phyloP scores from a whole-genome alignment of 2,113 vertebrate species.

The Amblyopsis rosae region DNA sequence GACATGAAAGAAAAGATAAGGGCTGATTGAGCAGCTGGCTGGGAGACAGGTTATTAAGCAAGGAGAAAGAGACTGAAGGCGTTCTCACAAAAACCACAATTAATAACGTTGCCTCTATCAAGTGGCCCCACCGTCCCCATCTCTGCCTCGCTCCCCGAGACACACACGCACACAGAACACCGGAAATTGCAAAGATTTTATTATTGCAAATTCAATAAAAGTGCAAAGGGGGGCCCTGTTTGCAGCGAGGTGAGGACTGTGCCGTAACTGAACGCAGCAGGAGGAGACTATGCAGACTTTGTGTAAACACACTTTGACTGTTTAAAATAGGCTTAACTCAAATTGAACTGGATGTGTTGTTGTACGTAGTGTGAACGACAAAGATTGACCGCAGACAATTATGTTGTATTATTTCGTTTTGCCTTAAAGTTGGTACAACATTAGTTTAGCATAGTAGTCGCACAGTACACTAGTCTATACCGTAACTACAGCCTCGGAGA shows the following conservation, averaged over 20 bases:
- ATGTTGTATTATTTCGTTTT: neutral
- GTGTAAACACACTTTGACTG: slow-evolving; percentile 4
- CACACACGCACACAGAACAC: slow-evolving; percentile 60
- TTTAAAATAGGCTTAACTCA: slow-evolving; percentile 10
- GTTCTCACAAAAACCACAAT: slow-evolving; percentile 76
- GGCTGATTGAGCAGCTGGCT: slow-evolving; percentile 74
- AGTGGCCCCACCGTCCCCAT: slow-evolving; percentile 57
- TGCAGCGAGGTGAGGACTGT: slow-evolving; percentile 38
- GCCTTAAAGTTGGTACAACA: too few relatives aligned
- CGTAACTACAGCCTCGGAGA: too few relatives aligned
- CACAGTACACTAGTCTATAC: too few relatives aligned
- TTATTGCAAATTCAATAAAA: slow-evolving; percentile 80
- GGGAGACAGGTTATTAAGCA: slow-evolving; percentile 77
- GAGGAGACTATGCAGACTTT: slow-evolving; percentile 11
- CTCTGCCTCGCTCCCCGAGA: slow-evolving; percentile 50
- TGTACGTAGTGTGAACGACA: neutral
- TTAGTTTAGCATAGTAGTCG: too few relatives aligned
- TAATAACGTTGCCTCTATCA: slow-evolving; percentile 74
- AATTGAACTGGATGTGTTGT: neutral
- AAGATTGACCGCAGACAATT: neutral
- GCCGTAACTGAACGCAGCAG: slow-evolving; percentile 14
- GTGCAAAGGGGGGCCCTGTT: slow-evolving; percentile 52
- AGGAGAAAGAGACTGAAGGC: slow-evolving; percentile 58
- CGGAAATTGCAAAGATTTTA: slow-evolving; percentile 83
- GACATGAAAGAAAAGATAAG: slow-evolving; percentile 72